These are phyloP conservation scores for Lepidonotus clava DNA, from an alignment of 2,888 invertebrate genomes.

Conservation along the genomic window DNA sequence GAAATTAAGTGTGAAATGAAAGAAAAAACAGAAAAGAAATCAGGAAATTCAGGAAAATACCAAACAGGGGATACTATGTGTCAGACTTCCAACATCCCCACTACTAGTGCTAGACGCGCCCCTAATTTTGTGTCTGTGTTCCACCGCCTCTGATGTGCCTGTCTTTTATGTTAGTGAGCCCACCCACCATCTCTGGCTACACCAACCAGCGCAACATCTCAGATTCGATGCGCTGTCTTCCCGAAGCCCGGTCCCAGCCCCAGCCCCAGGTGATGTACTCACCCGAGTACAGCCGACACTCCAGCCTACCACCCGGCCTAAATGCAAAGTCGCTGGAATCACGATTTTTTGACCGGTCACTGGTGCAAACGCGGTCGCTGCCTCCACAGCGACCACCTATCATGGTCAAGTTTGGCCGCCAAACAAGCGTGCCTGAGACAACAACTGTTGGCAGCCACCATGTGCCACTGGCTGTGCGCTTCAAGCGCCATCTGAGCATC, in stretches of 20 bases:
- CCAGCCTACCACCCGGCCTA: slow-evolving; percentile 46
- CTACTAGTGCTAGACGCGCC: background rate
- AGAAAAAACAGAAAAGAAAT: background rate
- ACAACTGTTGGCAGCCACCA: background rate
- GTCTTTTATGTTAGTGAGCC: slow-evolving; percentile 47
- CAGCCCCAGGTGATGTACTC: background rate
- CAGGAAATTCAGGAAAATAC: background rate
- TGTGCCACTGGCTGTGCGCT: slow-evolving; percentile 35
- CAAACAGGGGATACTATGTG: no score
- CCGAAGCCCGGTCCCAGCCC: background rate
- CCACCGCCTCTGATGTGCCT: slow-evolving; percentile 36
- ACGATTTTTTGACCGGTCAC: slow-evolving; percentile 32
- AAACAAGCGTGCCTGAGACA: slow-evolving; percentile 44
- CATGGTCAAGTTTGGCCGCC: slow-evolving; percentile 47
- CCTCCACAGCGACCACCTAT: background rate
- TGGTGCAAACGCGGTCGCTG: slow-evolving; percentile 39
- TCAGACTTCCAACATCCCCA: background rate
- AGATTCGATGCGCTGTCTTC: background rate
- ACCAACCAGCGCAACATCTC: background rate
- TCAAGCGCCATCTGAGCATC: slow-evolving; percentile 49
- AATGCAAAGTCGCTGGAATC: slow-evolving; percentile 37
- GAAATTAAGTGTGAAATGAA: background rate
- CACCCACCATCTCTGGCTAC: slow-evolving; percentile 43
- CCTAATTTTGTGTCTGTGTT: background rate
- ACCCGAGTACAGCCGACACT: background rate